Conservation (phyloP, 2,797 vertebrate genomes). For the Lepidocolaptes lacrymiger region DNA sequence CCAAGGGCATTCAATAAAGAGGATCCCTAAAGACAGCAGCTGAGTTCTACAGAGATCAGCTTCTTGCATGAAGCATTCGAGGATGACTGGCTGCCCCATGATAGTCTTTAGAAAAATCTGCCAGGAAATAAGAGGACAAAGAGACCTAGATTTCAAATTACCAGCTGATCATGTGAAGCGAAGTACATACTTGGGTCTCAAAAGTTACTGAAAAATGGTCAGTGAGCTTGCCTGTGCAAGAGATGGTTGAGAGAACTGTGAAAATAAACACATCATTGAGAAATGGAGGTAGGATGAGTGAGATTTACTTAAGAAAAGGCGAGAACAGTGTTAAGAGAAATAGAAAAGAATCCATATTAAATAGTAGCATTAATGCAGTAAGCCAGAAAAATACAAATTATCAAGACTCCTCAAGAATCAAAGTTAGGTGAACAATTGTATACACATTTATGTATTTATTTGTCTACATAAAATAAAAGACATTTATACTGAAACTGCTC, state of each 20-base stretch:
- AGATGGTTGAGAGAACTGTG: conserved; percentile 57
- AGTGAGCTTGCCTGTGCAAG: conserved; percentile 43
- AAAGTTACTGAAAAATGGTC: conserved; percentile 61
- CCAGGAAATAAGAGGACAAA: conserved; percentile 2
- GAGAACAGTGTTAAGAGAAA: conserved; percentile 45
- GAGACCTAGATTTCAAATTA: conserved; percentile 50
- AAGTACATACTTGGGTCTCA: conserved; percentile 16
- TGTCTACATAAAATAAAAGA: conserved; percentile 5
- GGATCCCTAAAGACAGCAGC: neutral
- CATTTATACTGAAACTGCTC: neutral
- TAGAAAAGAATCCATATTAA: conserved; percentile 50
- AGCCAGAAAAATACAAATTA: neutral
- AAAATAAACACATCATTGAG: conserved; percentile 68
- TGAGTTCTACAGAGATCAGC: neutral
- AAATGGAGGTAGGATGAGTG: conserved; percentile 65
- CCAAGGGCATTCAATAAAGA: neutral
- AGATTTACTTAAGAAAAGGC: conserved; percentile 64
- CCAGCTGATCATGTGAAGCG: conserved; percentile 26
- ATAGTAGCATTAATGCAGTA: conserved; percentile 31
- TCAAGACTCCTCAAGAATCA: neutral
- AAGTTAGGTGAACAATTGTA: neutral
- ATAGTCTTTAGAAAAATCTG: neutral
- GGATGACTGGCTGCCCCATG: neutral
- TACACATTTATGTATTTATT: neutral
- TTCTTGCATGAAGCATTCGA: neutral